Percentiles rank a stretch among this genome's conserved stretches.
Conservation (phyloP, 1,140 invertebrate genomes). For the Alviniconcha marisindica region DNA sequence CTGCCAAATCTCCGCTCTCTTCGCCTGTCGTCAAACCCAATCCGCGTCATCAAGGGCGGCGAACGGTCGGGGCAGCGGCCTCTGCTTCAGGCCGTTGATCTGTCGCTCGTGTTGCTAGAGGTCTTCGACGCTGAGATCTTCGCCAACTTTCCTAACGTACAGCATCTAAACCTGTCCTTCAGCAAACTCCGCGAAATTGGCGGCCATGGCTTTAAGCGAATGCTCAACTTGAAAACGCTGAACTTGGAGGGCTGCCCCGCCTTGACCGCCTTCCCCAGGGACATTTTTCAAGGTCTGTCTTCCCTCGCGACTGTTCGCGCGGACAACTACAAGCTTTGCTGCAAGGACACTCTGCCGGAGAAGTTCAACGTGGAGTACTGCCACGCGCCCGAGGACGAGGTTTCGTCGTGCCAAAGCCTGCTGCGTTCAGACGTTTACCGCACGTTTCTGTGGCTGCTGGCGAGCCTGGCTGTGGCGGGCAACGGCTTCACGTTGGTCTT, state of each 20-base stretch:
- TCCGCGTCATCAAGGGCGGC: not conserved
- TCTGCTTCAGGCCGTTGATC: not conserved
- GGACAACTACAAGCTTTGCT: constrained; percentile 51
- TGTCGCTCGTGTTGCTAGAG: constrained; percentile 1
- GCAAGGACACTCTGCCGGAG: constrained; percentile 38
- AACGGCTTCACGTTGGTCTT: constrained; percentile 36
- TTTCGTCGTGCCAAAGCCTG: constrained; percentile 56
- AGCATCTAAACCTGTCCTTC: not conserved
- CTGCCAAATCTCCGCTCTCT: constrained; percentile 24
- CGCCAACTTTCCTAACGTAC: constrained; percentile 4
- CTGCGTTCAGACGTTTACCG: constrained; percentile 43
- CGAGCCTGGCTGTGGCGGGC: constrained; percentile 44
- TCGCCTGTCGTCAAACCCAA: constrained; percentile 19
- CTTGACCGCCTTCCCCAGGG: constrained; percentile 30
- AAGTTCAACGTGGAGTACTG: constrained; percentile 1
- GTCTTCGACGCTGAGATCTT: constrained; percentile 20
- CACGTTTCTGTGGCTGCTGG: constrained; percentile 50
- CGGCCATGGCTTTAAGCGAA: constrained; percentile 13
- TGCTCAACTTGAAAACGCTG: not conserved
- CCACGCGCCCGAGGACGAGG: constrained; percentile 33
- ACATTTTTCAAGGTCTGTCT: constrained; percentile 30
- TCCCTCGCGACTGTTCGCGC: constrained; percentile 30
- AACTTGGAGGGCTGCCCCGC: constrained; percentile 28
- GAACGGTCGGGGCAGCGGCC: not conserved
- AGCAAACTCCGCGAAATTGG: not conserved